Percentiles rank a stretch among this genome's conserved stretches.
phyloP scores from a whole-genome alignment of 64 coral and sea anemone species.

The Acropora tenuis region DNA sequence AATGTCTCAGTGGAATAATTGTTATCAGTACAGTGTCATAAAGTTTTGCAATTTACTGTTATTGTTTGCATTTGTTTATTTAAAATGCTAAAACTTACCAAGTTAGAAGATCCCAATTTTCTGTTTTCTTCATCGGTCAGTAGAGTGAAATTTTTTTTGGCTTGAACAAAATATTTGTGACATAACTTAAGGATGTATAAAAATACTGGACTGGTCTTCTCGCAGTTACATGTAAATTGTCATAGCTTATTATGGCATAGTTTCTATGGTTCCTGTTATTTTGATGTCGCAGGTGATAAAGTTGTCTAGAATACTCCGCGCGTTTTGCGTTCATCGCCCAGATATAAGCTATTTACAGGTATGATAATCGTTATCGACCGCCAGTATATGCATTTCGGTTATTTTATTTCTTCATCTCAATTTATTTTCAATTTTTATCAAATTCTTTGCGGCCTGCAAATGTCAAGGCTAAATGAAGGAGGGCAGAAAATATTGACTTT shows the following conservation, averaged over 20 bases:
- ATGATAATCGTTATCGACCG: background rate
- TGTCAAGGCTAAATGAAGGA: no score
- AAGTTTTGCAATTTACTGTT: no score
- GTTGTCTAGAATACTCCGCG: slow-evolving; percentile 60
- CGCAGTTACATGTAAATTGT: background rate
- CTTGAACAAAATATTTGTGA: background rate
- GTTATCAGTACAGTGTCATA: no score
- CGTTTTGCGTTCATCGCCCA: slow-evolving; percentile 45
- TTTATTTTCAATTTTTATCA: no score
- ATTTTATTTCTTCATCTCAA: no score
- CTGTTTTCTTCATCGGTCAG: background rate
- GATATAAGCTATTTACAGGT: slow-evolving; percentile 74
- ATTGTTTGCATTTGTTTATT: background rate
- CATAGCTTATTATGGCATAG: background rate
- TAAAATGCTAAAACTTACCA: background rate
- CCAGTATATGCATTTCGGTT: no score
- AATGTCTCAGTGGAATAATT: no score
- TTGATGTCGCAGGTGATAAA: slow-evolving; percentile 21
- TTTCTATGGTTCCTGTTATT: background rate
- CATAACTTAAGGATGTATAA: background rate
- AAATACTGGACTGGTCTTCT: background rate
- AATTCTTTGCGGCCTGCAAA: no score
- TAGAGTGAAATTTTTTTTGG: background rate
- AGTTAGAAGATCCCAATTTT: background rate
- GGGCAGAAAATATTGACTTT: no score